Conservation (phyloP, 2,797 vertebrate genomes). For the Channallabes apus region DNA sequence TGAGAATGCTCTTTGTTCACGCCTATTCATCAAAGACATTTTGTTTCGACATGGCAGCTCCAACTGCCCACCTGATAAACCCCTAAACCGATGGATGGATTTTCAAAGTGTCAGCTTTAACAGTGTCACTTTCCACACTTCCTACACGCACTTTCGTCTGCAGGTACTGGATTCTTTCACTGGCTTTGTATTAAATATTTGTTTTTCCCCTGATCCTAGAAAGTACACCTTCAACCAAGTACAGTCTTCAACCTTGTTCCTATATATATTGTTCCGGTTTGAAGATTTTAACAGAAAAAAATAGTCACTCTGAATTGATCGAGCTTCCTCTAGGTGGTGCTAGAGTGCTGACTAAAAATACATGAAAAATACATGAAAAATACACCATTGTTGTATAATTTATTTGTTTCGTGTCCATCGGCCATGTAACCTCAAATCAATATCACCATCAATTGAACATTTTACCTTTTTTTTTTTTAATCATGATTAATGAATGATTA, state of each 20-base stretch:
- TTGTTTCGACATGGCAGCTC: conserved; percentile 57
- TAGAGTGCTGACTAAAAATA: not conserved
- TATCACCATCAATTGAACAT: too few relatives aligned
- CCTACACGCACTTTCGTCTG: conserved; percentile 11
- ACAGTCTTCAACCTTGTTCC: not conserved
- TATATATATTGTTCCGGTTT: not conserved
- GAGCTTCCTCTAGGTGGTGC: conserved; percentile 17
- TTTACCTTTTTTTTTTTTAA: too few relatives aligned
- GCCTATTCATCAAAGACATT: conserved; percentile 42
- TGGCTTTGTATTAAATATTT: not conserved
- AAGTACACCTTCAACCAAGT: too few relatives aligned
- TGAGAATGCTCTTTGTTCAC: conserved; percentile 51
- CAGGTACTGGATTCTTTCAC: not conserved
- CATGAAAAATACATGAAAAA: not conserved
- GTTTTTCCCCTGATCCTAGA: not conserved
- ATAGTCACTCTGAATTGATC: not conserved
- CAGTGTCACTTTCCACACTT: conserved; percentile 29
- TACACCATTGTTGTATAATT: not conserved
- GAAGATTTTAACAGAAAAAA: not conserved
- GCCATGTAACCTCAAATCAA: too few relatives aligned
- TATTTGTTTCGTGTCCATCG: too few relatives aligned
- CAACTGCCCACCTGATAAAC: conserved; percentile 41
- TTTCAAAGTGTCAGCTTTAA: conserved; percentile 47
- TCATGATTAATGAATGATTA: too few relatives aligned
- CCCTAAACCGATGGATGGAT: conserved; percentile 10